These are phyloP conservation scores for Peribatodes rhomboidaria DNA, from an alignment of 2,888 invertebrate genomes.

Conservation along the genomic window DNA sequence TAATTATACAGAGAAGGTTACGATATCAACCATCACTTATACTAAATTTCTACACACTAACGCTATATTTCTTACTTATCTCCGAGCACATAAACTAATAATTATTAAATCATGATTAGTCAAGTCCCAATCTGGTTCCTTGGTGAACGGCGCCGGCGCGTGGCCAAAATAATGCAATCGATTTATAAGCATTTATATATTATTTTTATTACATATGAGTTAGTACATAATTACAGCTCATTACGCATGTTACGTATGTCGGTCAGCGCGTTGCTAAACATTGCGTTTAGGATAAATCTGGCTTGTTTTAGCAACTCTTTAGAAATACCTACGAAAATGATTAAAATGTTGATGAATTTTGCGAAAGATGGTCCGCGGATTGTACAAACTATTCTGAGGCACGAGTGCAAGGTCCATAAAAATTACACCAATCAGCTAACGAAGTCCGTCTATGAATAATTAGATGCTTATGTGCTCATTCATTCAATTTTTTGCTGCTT, in stretches of 20 bases:
- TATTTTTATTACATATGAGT: conserved; percentile 15
- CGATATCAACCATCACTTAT: not conserved
- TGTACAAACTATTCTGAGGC: not conserved
- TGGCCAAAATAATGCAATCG: conserved; percentile 21
- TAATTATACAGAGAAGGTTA: not conserved
- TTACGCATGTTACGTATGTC: conserved; percentile 30
- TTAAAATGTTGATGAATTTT: conserved; percentile 4
- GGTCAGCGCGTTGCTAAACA: conserved; percentile 28
- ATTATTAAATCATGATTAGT: conserved; percentile 8
- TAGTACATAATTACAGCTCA: conserved; percentile 24
- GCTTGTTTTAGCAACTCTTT: conserved; percentile 14
- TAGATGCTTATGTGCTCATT: no score
- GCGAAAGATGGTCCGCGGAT: not conserved
- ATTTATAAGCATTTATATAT: conserved; percentile 16
- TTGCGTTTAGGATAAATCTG: conserved; percentile 24
- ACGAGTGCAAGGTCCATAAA: not conserved
- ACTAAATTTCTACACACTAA: no score
- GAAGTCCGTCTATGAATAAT: no score
- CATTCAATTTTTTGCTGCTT: no score
- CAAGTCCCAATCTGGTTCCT: conserved; percentile 4
- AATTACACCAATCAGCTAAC: no score
- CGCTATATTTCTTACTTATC: not conserved
- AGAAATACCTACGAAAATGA: conserved; percentile 4
- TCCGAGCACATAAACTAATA: not conserved
- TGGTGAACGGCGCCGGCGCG: conserved; percentile 5